Evolutionary conservation across 2,113 vertebrate species (phyloP), one percentile per base, ranked within the genome.

Genomic region (Apaloderma vittatum): DNA sequence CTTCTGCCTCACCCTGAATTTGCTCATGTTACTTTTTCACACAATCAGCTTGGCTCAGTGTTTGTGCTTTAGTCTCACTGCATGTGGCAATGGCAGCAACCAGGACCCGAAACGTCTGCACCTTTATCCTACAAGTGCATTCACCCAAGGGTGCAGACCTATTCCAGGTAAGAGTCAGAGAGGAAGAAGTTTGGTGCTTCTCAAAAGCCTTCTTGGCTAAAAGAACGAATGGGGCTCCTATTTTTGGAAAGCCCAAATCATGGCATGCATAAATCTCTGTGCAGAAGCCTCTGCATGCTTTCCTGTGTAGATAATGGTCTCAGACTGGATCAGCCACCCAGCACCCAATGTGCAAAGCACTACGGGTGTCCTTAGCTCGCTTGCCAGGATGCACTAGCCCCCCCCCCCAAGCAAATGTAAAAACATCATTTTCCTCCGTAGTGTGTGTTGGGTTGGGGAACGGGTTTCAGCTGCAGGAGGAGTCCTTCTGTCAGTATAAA

Each of bases 1-100:
- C 70, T 92, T 59, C 76, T 82, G 77, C 73, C 32, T 95, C 61
- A 77, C 55, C 66, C 43, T 73, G 71, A 79, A 82, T 92, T 84
- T 91, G 70, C 57, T 95, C 77, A 37, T 59, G 34, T 78, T 89
- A 59, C 48, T 84, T 90, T 86, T 79, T 66, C 34, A 3, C 37
- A 55, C 62, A 72, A 87, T 86, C 26, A 0, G 43, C 67, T 81
- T 58, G 89, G 48, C 74, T 93, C 62, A n/a, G 63, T 21, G 52
- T 58, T 67, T 55, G 51, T 46, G 80, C 65, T 74, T 75, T 58
- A 72, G 79, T 55, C 78, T 92, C 66, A 17, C 67, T 58, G 68
- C 48, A 49, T 14, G 3, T 52, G 83, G 30, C 34, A 77, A 55
- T 21, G 20, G 46, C 81, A 68, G 70, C 43, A 51, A 95, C 79